Evolutionary conservation across 2,888 invertebrate species (phyloP).

Genomic region (Tenthredo notha): DNA sequence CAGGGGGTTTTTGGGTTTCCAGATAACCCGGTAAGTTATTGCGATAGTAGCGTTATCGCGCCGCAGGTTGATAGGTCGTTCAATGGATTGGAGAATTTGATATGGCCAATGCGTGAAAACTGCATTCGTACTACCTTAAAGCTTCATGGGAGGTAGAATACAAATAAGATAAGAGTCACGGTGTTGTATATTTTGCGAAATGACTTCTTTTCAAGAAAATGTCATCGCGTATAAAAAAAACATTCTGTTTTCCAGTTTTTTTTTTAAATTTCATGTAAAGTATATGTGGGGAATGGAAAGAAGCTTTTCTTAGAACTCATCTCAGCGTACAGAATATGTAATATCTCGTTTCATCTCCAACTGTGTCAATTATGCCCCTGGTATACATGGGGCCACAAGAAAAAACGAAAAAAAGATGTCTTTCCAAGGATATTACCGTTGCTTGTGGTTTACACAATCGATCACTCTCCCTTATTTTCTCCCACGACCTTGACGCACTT

Average conservation of each 20-base stretch:
- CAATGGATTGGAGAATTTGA: constrained; percentile 6
- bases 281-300: neutral
- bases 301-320: neutral
- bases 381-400: neutral
- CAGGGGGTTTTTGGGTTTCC: constrained; percentile 30
- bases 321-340: neutral
- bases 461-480: neutral
- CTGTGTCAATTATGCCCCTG: neutral
- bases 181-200: neutral
- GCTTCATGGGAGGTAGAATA: neutral
- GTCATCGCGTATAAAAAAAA: no score
- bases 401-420: neutral
- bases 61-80: constrained; percentile 4
- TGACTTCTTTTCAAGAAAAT: neutral
- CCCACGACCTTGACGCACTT: neutral
- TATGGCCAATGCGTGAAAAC: neutral
- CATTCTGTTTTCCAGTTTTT: neutral
- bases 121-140: neutral
- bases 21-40: constrained; percentile 42
- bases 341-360: neutral
- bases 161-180: neutral
- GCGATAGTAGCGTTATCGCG: constrained; percentile 22
- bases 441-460: neutral
- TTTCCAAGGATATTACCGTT: neutral
- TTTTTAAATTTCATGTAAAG: neutral